Percentiles rank a stretch among this genome's conserved stretches.
These are phyloP conservation scores for Astatotilapia flaviijosephi DNA, from an alignment of 2,113 vertebrate species.

Conservation along the genomic window DNA sequence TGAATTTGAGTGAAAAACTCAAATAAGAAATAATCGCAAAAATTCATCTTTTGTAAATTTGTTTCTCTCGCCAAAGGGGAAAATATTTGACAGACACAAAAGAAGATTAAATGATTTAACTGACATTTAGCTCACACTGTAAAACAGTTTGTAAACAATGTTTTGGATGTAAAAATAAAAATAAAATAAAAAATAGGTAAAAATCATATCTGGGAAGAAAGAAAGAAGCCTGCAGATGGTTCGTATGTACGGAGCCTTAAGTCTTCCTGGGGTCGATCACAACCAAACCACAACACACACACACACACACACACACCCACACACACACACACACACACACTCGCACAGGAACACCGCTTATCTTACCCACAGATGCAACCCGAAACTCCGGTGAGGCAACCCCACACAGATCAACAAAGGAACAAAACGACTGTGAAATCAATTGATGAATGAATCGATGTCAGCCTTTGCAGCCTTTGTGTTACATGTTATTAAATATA, in stretches of 20 bases:
- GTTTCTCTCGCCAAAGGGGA: background rate
- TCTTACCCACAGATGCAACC: constrained; percentile 53
- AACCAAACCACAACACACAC: constrained; percentile 45
- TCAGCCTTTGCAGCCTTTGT: constrained; percentile 31
- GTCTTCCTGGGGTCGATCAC: constrained; percentile 47
- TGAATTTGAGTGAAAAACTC: background rate
- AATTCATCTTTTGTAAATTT: background rate
- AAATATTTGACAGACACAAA: background rate
- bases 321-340: background rate
- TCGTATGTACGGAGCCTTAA: background rate
- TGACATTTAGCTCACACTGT: background rate
- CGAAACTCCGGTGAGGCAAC: constrained; percentile 65
- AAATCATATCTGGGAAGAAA: background rate
- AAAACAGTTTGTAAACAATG: background rate
- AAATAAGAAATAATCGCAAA: background rate
- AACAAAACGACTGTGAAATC: constrained; percentile 71
- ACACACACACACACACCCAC: background rate
- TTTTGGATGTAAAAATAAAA: background rate
- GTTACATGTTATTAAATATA: constrained; percentile 57
- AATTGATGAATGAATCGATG: constrained; percentile 69
- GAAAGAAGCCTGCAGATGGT: constrained; percentile 22
- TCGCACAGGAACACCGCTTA: background rate
- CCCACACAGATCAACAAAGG: constrained; percentile 66
- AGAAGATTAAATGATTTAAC: background rate
- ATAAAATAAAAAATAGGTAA: background rate